Evolutionary conservation across 2,797 vertebrate genomes (phyloP).

Genomic region (Clamator glandarius): DNA sequence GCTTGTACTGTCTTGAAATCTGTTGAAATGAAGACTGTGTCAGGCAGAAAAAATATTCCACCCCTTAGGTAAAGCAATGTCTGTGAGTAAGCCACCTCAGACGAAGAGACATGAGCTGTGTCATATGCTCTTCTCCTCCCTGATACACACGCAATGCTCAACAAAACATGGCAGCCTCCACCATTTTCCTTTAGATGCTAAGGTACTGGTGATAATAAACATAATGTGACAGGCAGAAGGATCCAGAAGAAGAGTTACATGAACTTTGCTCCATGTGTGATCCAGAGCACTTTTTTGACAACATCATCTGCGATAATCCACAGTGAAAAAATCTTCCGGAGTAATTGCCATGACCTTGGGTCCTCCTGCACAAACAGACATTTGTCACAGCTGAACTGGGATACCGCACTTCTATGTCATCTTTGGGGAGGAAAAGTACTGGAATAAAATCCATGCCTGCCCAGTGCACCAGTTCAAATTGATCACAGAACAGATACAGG

Average conservation of each 20-base stretch:
- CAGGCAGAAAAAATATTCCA: constrained; percentile 47
- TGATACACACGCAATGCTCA: neutral
- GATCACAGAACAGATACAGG: neutral
- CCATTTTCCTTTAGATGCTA: neutral
- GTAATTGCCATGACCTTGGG: neutral
- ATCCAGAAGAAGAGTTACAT: neutral
- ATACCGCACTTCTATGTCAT: neutral
- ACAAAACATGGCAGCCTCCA: neutral
- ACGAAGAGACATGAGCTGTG: neutral
- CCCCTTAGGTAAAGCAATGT: constrained; percentile 37
- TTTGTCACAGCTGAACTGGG: neutral
- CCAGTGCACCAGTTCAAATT: neutral
- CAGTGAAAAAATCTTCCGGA: neutral
- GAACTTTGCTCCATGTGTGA: neutral
- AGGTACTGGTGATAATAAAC: neutral
- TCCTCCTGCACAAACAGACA: neutral
- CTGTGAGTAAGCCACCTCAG: constrained; percentile 19
- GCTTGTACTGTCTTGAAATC: constrained; percentile 24
- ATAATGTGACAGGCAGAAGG: neutral
- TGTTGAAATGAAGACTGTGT: constrained; percentile 29
- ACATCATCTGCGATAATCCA: neutral
- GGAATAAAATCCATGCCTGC: neutral
- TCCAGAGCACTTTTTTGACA: neutral
- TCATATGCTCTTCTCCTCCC: constrained; percentile 8
- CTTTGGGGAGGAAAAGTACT: neutral